Evolutionary conservation across 1,140 invertebrate species (phyloP), one percentile per base, ranked within the genome.

Genomic region (Meloidogyne chitwoodi): DNA sequence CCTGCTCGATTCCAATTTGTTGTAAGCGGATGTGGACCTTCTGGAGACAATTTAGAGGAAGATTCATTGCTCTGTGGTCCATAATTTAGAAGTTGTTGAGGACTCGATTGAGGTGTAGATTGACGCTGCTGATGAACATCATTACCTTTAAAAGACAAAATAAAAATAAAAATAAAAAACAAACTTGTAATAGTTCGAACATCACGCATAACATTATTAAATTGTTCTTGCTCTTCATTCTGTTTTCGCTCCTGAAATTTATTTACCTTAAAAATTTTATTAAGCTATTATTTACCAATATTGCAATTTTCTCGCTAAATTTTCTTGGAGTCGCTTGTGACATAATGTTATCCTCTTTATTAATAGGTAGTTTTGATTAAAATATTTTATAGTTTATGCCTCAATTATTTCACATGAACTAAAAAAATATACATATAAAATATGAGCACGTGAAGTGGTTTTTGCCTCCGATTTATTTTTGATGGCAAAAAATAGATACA

Each of bases 271-370:
- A 71, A 44, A 48, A 16, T 14, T 38, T 19, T 64, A 19, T 26
- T 26, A 27, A 69, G 14, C 48, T 16, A 70, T n/a, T 71, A 56
- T 29, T 56, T 38, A 69, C 74, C 31, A 79, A 68, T 34, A 79
- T 79, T 41, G 78, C 84, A 66, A 86, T 86, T 75, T 86, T 86
- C 65, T 86, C 84, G 79, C 85, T 87, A 70, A 86, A 86, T 68
- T 86, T 86, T n/a, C 84, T 76, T 26, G 84, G 84, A 34, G 85
- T 87, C 69, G 79, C 78, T 48, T 83, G 79, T 38, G 84, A 82
- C 83, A 84, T 84, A 48, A 5, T 48, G 6, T 16, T 56, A 8
- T 67, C 5, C 6, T 6, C n/a, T 31, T 67, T 8, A 8, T 38
- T 29, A n/a, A 67, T 22, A 22, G 6, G 8, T 67, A 64, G 24